Percentiles rank a stretch among this genome's conserved stretches.
These are phyloP conservation scores for Machimus atricapillus DNA, from an alignment of 2,888 invertebrate genomes.

Conservation along the genomic window DNA sequence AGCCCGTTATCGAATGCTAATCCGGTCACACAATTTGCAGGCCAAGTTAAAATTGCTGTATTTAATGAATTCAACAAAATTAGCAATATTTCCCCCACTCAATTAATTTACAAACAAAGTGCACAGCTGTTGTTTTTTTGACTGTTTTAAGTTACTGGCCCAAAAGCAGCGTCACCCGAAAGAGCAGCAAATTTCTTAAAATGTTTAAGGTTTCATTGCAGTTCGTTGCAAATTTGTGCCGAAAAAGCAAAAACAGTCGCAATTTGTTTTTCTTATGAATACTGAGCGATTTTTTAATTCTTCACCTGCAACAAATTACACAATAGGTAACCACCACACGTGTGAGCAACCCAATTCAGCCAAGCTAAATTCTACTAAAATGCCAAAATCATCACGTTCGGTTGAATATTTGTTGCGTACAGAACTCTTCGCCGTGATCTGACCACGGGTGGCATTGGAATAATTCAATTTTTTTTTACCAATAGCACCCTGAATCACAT, in stretches of 20 bases:
- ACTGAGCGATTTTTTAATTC: background rate
- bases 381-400: background rate
- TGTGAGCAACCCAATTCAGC: background rate
- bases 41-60: background rate
- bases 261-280: background rate
- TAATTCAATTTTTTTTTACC: background rate
- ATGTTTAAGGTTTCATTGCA: background rate
- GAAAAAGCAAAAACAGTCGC: slow-evolving; percentile 9
- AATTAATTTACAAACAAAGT: background rate
- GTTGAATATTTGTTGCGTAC: background rate
- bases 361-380: background rate
- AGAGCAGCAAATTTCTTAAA: background rate
- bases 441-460: background rate
- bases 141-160: background rate
- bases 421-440: background rate
- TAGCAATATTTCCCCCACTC: background rate
- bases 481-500: background rate
- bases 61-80: background rate
- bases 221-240: background rate
- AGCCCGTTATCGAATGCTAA: background rate
- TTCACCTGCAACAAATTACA: background rate
- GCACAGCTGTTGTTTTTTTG: background rate
- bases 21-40: background rate
- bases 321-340: background rate
- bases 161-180: background rate